phyloP scores from a whole-genome alignment of 2,797 vertebrate genomes.

The Eulemur albifrons region DNA sequence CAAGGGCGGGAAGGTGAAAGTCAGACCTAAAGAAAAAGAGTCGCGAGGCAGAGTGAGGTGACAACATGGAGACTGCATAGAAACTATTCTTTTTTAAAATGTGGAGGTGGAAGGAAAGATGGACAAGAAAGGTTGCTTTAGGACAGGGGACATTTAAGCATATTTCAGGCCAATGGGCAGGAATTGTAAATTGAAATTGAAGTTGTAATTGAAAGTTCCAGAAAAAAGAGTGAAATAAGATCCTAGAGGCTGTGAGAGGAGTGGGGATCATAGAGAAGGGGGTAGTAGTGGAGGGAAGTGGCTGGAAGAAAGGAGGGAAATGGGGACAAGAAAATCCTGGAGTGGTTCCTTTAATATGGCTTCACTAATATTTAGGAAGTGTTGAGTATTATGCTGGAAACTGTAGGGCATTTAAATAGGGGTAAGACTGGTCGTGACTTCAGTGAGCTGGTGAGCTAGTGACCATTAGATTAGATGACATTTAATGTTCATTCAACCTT shows the following conservation, averaged over 20 bases:
- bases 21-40: background rate
- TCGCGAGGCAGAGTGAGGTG: background rate
- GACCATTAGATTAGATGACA: background rate
- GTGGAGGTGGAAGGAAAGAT: background rate
- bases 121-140: background rate
- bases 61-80: background rate
- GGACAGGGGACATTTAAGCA: background rate
- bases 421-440: background rate
- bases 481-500: background rate
- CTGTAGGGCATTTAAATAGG: background rate
- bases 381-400: background rate
- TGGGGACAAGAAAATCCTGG: background rate
- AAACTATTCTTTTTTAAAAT: background rate
- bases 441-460: background rate
- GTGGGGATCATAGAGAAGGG: background rate
- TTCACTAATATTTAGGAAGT: background rate
- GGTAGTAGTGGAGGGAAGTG: background rate
- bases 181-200: background rate
- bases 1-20: background rate
- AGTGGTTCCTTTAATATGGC: background rate
- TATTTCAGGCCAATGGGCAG: background rate
- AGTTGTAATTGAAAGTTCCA: background rate
- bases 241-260: background rate
- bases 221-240: background rate
- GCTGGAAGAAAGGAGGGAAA: background rate